Evolutionary conservation across 2,113 vertebrate species (phyloP).

Genomic region (Xenopus laevis): DNA sequence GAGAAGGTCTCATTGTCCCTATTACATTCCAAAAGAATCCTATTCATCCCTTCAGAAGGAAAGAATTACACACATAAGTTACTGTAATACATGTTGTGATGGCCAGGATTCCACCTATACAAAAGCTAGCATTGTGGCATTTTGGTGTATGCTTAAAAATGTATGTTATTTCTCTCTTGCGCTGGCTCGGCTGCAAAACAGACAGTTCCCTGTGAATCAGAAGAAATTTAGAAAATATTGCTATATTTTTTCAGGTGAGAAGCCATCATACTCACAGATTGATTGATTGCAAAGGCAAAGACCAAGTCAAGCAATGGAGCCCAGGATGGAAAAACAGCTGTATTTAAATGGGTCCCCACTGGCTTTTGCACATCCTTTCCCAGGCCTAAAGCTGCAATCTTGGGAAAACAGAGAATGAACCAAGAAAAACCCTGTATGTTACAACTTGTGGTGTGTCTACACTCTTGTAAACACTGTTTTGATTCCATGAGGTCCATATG

Average conservation of each 20-base stretch:
- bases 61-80: not conserved
- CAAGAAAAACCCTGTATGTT: not conserved
- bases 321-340: conserved; percentile 36
- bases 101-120: not conserved
- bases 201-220: not conserved
- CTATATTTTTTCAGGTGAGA: conserved; percentile 33
- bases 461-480: too few species aligned
- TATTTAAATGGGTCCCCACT: conserved; percentile 32
- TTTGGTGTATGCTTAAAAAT: not conserved
- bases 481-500: too few species aligned
- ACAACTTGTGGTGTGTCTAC: too few species aligned
- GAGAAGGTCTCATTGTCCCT: not conserved
- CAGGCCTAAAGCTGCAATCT: conserved; percentile 18
- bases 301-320: conserved; percentile 9
- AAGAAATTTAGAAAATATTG: conserved; percentile 4
- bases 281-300: conserved; percentile 20
- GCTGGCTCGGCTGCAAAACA: not conserved
- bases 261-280: conserved; percentile 17
- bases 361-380: conserved; percentile 34
- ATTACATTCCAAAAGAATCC: not conserved
- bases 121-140: not conserved
- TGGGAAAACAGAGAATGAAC: not conserved
- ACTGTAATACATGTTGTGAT: not conserved
- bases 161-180: not conserved
- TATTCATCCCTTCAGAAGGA: not conserved